These are phyloP conservation scores for Pseudorasbora parva DNA, from an alignment of 2,113 vertebrate species.

Conservation along the genomic window DNA sequence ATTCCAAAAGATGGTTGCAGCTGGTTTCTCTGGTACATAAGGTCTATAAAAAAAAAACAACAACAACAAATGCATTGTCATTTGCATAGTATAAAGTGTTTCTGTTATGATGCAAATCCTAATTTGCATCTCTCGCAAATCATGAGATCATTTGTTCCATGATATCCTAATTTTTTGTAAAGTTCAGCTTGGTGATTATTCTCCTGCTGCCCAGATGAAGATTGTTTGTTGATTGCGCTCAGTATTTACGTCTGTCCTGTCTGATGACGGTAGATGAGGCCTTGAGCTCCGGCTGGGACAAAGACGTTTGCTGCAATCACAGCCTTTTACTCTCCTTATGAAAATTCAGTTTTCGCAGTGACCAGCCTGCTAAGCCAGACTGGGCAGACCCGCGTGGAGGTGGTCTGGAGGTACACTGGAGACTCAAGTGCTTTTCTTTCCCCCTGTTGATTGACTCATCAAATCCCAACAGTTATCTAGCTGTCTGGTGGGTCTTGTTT, in stretches of 20 bases:
- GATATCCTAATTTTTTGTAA: conserved; percentile 29
- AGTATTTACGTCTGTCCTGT: conserved; percentile 53
- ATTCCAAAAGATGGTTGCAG: no score
- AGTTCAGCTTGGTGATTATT: conserved; percentile 39
- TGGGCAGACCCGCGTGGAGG: conserved; percentile 22
- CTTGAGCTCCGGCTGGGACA: conserved; percentile 50
- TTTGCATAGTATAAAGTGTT: conserved; percentile 24
- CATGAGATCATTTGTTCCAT: conserved; percentile 27
- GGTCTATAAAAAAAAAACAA: not conserved
- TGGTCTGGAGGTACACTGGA: conserved; percentile 59
- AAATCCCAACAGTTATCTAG: conserved; percentile 61
- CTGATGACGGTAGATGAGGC: conserved; percentile 68
- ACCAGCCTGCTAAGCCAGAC: conserved; percentile 60
- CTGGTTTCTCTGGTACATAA: no score
- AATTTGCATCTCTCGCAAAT: conserved; percentile 31
- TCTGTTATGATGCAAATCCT: conserved; percentile 18
- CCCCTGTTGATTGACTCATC: conserved; percentile 77
- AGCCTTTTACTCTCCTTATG: conserved; percentile 66
- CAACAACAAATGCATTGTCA: not conserved
- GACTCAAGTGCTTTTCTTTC: conserved; percentile 58
- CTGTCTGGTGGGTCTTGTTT: conserved; percentile 54
- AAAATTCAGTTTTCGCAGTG: conserved; percentile 71
- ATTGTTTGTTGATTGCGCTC: conserved; percentile 50
- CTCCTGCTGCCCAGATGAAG: conserved; percentile 13
- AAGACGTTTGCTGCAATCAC: conserved; percentile 71